A percentile compares a stretch with the other conserved stretches of the same genome.
These are phyloP conservation scores for Pterocles burchelli DNA, from an alignment of 2,113 vertebrate species.

Conservation along the genomic window DNA sequence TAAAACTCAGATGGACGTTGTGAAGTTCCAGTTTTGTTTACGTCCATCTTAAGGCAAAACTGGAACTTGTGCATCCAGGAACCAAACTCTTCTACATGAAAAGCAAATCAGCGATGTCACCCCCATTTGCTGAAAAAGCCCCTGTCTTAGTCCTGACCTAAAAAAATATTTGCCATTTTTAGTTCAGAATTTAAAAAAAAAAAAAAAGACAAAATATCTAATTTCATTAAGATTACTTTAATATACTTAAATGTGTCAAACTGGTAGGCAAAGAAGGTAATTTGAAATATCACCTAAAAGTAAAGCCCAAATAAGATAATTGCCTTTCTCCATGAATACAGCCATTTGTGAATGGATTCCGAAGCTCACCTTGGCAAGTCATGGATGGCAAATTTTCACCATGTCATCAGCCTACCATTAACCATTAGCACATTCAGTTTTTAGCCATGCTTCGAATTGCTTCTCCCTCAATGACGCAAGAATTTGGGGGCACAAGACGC, in stretches of 20 bases:
- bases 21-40: neutral
- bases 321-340: conserved; percentile 5
- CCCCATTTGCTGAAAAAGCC: neutral
- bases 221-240: neutral
- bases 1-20: neutral
- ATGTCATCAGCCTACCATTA: neutral
- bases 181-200: neutral
- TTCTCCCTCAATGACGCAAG: neutral
- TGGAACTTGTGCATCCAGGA: neutral
- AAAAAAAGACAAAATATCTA: neutral
- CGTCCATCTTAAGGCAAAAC: neutral
- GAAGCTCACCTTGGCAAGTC: conserved; percentile 58
- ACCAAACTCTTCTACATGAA: neutral
- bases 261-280: conserved; percentile 4
- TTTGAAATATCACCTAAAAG: conserved; percentile 17
- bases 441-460: neutral
- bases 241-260: neutral
- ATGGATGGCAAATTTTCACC: conserved; percentile 30
- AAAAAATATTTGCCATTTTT: neutral
- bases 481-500: neutral
- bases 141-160: neutral
- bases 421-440: neutral
- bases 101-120: neutral
- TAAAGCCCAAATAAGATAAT: neutral
- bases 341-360: conserved; percentile 16